Percentiles rank a stretch among this genome's conserved stretches.
Evolutionary conservation across 2,797 vertebrate species (phyloP).

Genomic region (Gambelia wislizenii): DNA sequence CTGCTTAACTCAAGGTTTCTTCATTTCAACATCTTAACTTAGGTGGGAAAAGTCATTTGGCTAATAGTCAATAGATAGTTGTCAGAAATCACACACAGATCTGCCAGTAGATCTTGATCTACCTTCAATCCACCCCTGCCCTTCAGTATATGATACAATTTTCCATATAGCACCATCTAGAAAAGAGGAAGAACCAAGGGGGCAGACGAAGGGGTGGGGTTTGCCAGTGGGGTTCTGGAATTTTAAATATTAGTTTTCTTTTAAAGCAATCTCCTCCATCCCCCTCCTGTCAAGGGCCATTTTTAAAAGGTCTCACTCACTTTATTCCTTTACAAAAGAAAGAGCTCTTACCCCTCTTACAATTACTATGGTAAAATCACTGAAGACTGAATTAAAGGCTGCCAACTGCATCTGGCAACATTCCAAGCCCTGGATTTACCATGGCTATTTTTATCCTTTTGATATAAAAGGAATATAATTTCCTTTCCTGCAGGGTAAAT

Average conservation of each 20-base stretch:
- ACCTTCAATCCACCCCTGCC: no score
- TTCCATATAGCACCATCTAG: no score
- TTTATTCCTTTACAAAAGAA: neutral
- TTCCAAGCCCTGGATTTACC: conserved; percentile 30
- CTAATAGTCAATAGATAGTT: no score
- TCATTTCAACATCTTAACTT: no score
- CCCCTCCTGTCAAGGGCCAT: neutral
- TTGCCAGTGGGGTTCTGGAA: neutral
- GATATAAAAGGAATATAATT: conserved; percentile 30
- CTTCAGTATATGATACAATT: neutral
- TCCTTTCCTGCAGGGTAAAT: conserved; percentile 36
- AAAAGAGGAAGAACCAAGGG: neutral
- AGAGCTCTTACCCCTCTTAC: neutral
- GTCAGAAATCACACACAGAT: no score
- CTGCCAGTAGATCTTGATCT: no score
- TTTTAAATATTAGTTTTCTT: neutral
- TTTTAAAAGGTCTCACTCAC: neutral
- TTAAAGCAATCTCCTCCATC: neutral
- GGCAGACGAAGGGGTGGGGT: neutral
- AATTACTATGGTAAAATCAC: conserved; percentile 1
- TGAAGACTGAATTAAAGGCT: conserved; percentile 10
- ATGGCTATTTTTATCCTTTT: conserved; percentile 5
- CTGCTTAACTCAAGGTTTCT: no score
- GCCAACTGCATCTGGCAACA: neutral
- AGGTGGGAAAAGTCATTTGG: no score